phyloP scores from a whole-genome alignment of 2,113 vertebrate genomes.

The Chaetodon auriga region DNA sequence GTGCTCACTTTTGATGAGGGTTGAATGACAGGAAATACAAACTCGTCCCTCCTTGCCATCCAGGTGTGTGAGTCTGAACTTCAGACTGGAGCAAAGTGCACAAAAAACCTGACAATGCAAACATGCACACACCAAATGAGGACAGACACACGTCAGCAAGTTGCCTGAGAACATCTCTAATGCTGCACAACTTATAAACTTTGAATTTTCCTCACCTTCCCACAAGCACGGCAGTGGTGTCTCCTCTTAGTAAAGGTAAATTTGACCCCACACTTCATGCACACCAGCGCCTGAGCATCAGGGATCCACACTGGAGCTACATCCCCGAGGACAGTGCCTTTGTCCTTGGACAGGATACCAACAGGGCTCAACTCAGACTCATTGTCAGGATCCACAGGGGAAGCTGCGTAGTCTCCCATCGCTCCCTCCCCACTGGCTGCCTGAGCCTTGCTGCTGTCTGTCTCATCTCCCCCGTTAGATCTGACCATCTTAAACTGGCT shows the following conservation, averaged over 20 bases:
- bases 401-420: slow-evolving; percentile 80
- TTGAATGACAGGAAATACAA: slow-evolving; percentile 95
- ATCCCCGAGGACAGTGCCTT: slow-evolving; percentile 90
- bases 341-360: slow-evolving; percentile 88
- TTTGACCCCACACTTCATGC: slow-evolving; percentile 97
- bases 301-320: slow-evolving; percentile 97
- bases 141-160: background rate
- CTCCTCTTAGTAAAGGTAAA: slow-evolving; percentile 98
- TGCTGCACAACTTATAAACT: background rate
- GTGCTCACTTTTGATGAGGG: slow-evolving; percentile 92
- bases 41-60: slow-evolving; percentile 97
- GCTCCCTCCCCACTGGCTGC: slow-evolving; percentile 62
- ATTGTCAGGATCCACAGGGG: slow-evolving; percentile 88
- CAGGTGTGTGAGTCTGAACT: slow-evolving; percentile 94
- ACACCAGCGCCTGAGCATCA: slow-evolving; percentile 95
- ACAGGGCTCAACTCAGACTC: slow-evolving; percentile 87
- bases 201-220: slow-evolving; percentile 87
- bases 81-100: slow-evolving; percentile 93
- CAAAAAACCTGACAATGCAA: slow-evolving; percentile 90
- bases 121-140: slow-evolving; percentile 34
- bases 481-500: slow-evolving; percentile 41
- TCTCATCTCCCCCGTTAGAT: slow-evolving; percentile 40
- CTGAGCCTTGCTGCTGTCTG: slow-evolving; percentile 9
- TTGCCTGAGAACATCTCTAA: background rate
- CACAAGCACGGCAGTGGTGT: slow-evolving; percentile 98